Evolutionary conservation across 2,113 vertebrate species (phyloP).

Genomic region (Istiophorus platypterus): DNA sequence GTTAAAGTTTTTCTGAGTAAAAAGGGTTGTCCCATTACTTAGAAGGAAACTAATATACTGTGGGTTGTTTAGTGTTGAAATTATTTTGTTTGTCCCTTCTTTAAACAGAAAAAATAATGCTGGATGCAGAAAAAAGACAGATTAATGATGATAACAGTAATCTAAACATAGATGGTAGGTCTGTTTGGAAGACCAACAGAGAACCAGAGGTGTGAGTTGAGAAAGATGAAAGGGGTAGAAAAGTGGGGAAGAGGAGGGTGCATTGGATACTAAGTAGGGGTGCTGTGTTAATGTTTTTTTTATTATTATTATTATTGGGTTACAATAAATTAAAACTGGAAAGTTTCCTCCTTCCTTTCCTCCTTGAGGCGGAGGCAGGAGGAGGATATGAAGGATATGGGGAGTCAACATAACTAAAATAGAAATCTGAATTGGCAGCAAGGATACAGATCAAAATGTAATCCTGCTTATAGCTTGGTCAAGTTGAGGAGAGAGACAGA

Average conservation of each 20-base stretch:
- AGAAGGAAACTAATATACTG: background rate
- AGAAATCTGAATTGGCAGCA: constrained; percentile 83
- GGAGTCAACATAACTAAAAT: constrained; percentile 79
- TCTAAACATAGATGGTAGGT: background rate
- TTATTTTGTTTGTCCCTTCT: background rate
- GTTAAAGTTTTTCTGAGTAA: background rate
- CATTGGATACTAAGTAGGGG: constrained; percentile 9
- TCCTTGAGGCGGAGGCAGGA: constrained; percentile 57
- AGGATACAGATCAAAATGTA: constrained; percentile 82
- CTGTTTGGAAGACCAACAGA: constrained; percentile 22
- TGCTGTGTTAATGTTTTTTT: constrained; percentile 61
- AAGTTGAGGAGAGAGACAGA: constrained; percentile 53
- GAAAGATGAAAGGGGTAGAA: constrained; percentile 18
- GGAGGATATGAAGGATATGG: constrained; percentile 29
- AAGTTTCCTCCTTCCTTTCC: too few relatives aligned
- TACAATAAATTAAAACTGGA: constrained; percentile 86
- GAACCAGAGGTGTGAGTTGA: constrained; percentile 14
- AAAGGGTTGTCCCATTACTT: background rate
- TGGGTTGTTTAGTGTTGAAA: background rate
- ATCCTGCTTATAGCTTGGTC: constrained; percentile 81
- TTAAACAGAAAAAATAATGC: background rate
- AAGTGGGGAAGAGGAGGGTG: constrained; percentile 20
- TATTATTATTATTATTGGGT: too few relatives aligned
- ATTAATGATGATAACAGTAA: background rate
- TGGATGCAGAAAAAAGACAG: background rate